These are phyloP conservation scores for Sinonovacula constricta DNA, from an alignment of 1,140 invertebrate species.

Conservation along the genomic window DNA sequence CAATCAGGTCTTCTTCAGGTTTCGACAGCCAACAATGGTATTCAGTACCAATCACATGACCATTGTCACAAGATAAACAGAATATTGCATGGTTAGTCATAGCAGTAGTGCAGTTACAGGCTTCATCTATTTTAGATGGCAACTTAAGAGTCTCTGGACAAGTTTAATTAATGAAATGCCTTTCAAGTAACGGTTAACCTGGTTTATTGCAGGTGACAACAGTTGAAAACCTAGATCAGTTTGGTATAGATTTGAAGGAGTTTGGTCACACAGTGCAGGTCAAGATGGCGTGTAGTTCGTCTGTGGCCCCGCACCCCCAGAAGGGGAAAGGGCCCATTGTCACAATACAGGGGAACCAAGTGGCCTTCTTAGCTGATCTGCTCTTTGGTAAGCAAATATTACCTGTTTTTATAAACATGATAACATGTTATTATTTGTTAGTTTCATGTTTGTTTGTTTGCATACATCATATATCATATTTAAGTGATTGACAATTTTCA, in stretches of 20 bases:
- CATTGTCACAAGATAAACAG: no score
- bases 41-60: no score
- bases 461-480: not conserved
- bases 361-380: constrained; percentile 86
- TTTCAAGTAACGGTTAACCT: no score
- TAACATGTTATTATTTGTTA: not conserved
- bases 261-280: constrained; percentile 91
- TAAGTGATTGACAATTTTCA: not conserved
- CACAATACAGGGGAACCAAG: constrained; percentile 94
- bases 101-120: no score
- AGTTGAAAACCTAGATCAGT: constrained; percentile 91
- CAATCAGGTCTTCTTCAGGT: no score
- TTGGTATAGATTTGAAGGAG: constrained; percentile 88
- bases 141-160: no score
- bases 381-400: constrained; percentile 81
- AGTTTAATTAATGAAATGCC: no score
- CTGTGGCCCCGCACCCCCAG: constrained; percentile 85
- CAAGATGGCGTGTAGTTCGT: constrained; percentile 92
- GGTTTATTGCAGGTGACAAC: constrained; percentile 90
- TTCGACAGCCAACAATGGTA: no score
- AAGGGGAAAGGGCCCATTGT: constrained; percentile 89
- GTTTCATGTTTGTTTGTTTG: not conserved
- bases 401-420: not conserved
- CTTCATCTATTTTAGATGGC: no score
- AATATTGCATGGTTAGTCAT: no score